Percentiles rank a stretch among this genome's conserved stretches.
These are phyloP conservation scores for Tachysurus fulvidraco DNA, from an alignment of 2,113 vertebrate genomes.

Conservation along the genomic window DNA sequence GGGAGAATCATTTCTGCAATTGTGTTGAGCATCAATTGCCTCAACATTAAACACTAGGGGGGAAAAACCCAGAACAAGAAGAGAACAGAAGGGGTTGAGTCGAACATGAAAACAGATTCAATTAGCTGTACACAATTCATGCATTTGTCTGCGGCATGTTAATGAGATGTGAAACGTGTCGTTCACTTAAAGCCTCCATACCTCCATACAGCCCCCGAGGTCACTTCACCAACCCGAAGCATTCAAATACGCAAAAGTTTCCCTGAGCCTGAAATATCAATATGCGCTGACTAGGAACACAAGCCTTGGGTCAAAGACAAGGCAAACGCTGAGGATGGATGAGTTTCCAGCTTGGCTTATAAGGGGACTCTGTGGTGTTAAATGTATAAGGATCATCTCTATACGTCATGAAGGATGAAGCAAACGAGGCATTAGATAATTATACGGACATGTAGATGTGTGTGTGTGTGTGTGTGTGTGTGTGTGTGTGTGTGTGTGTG, in stretches of 20 bases:
- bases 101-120: neutral
- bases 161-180: neutral
- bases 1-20: neutral
- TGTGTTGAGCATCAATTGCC: neutral
- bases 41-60: neutral
- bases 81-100: neutral
- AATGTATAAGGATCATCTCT: too few species aligned
- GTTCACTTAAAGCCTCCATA: neutral
- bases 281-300: neutral
- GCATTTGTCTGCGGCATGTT: neutral
- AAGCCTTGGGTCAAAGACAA: neutral
- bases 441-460: neutral
- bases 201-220: too few species aligned
- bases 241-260: slow-evolving; percentile 10
- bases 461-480: neutral
- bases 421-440: neutral
- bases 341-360: neutral
- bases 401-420: too few species aligned
- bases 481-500: too few species aligned
- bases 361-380: neutral
- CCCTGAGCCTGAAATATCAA: neutral
- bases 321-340: neutral
- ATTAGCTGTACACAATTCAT: neutral
- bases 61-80: neutral
- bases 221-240: neutral